Evolutionary conservation across 2,113 vertebrate species (phyloP).

Genomic region (Tichodroma muraria): DNA sequence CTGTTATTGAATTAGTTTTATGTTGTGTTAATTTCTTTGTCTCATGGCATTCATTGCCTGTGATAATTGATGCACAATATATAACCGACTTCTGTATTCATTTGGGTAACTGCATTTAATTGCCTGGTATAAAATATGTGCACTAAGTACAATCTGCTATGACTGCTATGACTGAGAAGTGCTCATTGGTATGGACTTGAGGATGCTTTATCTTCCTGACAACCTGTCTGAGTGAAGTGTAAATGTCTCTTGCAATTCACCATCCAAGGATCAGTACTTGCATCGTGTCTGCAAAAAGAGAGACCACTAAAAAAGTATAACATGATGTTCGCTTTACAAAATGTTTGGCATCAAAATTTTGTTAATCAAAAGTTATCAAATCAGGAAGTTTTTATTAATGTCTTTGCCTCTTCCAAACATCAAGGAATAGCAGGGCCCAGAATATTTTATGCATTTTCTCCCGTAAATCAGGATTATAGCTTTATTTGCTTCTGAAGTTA

Average conservation of each 20-base stretch:
- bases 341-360: neutral
- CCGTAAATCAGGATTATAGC: neutral
- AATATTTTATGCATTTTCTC: neutral
- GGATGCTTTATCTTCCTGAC: constrained; percentile 22
- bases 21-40: constrained; percentile 39
- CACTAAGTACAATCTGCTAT: constrained; percentile 41
- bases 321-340: accelerated
- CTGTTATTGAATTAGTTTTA: constrained; percentile 56
- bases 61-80: constrained; percentile 38
- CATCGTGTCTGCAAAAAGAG: neutral
- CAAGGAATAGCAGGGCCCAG: neutral
- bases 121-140: constrained; percentile 16
- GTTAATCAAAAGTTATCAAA: neutral
- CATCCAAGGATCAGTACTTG: neutral
- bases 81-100: constrained; percentile 33
- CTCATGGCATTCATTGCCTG: constrained; percentile 18
- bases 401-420: neutral
- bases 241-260: neutral
- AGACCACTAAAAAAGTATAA: neutral
- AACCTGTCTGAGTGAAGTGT: neutral
- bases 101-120: constrained; percentile 47
- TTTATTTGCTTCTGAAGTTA: neutral
- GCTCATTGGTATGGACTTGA: neutral
- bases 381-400: neutral
- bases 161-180: constrained; percentile 30